These are phyloP conservation scores for Andrena dorsata DNA, from an alignment of 2,888 invertebrate genomes.

Conservation along the genomic window DNA sequence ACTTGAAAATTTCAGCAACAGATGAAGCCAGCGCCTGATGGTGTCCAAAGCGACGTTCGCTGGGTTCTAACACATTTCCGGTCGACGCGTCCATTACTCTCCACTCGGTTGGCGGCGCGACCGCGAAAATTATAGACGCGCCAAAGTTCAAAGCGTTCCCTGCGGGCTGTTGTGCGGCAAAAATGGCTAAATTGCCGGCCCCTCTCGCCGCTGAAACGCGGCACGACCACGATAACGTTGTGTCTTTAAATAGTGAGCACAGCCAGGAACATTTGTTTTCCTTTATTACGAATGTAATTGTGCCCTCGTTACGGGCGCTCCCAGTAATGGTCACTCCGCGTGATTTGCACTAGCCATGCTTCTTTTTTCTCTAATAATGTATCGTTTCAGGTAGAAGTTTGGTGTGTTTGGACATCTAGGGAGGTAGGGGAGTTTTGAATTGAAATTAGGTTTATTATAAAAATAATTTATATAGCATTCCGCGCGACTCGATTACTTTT, in stretches of 20 bases:
- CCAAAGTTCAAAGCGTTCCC: conserved; percentile 76
- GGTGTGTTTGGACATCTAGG: not conserved
- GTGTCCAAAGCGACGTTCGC: not conserved
- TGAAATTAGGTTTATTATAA: too few relatives aligned
- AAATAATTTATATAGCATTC: too few relatives aligned
- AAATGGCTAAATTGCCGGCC: conserved; percentile 71
- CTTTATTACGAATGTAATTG: conserved; percentile 21
- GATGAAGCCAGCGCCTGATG: conserved; percentile 5
- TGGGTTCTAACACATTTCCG: conserved; percentile 65
- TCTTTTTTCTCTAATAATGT: not conserved
- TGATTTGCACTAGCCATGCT: not conserved
- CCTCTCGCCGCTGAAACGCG: conserved; percentile 37
- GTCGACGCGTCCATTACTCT: conserved; percentile 64
- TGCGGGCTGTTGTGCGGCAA: conserved; percentile 54
- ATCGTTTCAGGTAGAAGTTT: not conserved
- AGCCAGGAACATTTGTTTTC: conserved; percentile 34
- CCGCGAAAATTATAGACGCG: conserved; percentile 74
- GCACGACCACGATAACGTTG: conserved; percentile 35
- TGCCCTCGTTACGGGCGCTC: not conserved
- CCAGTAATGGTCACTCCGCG: not conserved
- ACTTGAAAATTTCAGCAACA: not conserved
- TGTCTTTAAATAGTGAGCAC: conserved; percentile 32
- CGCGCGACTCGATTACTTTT: too few relatives aligned
- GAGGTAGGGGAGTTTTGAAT: not conserved
- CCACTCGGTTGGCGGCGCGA: conserved; percentile 52